A percentile compares a stretch with the other conserved stretches of the same genome.
phyloP scores from a whole-genome alignment of 2,797 vertebrate species.

The Phoxinus dragarum region DNA sequence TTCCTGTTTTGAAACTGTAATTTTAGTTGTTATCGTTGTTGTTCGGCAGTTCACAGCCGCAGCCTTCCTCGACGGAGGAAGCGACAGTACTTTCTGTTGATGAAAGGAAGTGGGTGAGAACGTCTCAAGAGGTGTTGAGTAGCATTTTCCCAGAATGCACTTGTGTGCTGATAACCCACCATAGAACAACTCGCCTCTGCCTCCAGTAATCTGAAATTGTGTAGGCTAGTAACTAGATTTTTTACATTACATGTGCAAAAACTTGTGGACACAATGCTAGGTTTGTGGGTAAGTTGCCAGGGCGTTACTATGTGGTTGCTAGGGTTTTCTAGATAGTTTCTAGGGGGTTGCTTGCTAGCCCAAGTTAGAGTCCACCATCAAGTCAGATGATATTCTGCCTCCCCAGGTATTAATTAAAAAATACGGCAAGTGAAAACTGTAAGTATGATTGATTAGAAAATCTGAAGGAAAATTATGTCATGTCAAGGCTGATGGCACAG shows the following conservation, averaged over 20 bases:
- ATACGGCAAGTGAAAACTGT: neutral
- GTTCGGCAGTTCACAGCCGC: neutral
- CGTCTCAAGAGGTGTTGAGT: slow-evolving; percentile 38
- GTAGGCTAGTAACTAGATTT: too few relatives aligned
- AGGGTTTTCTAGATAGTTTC: neutral
- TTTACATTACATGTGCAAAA: slow-evolving; percentile 1
- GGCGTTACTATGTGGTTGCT: neutral
- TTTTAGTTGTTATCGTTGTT: neutral
- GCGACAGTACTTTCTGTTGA: slow-evolving; percentile 18
- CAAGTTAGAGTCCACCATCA: neutral
- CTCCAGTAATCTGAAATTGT: neutral
- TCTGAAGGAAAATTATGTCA: neutral
- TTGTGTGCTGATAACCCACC: neutral
- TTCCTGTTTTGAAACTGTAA: neutral
- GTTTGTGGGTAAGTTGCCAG: neutral
- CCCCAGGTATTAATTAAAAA: neutral
- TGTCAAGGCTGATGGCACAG: neutral
- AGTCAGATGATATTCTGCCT: neutral
- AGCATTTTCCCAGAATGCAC: slow-evolving; percentile 28
- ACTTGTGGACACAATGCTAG: neutral
- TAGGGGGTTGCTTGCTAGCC: neutral
- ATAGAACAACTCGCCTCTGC: neutral
- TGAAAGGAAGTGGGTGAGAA: slow-evolving; percentile 34
- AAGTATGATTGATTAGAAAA: neutral
- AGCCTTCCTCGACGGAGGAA: slow-evolving; percentile 20